phyloP scores from a whole-genome alignment of 2,888 invertebrate genomes.

The Empis stercorea region DNA sequence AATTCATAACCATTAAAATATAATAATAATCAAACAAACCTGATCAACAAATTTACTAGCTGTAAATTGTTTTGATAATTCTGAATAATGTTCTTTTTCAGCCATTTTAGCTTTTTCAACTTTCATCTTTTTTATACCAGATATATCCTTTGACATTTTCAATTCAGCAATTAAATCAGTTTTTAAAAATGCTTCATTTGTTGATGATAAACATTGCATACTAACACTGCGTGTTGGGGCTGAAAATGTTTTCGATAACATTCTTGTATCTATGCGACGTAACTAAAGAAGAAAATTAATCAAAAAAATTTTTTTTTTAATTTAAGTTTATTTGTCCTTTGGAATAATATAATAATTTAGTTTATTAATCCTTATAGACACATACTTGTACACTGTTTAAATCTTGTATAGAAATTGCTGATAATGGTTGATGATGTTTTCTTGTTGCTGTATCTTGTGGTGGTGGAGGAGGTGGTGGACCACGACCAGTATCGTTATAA shows the following conservation, averaged over 20 bases:
- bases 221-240: constrained; percentile 68
- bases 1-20: constrained; percentile 1
- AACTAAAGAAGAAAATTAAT: constrained; percentile 35
- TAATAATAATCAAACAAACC: constrained; percentile 41
- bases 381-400: constrained; percentile 59
- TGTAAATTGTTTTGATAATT: constrained; percentile 72
- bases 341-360: not conserved
- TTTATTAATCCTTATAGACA: not conserved
- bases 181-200: constrained; percentile 59
- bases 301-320: too few relatives aligned
- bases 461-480: constrained; percentile 26
- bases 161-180: constrained; percentile 83
- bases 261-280: constrained; percentile 55
- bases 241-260: constrained; percentile 70
- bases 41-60: constrained; percentile 81
- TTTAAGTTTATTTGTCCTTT: not conserved
- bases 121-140: constrained; percentile 87
- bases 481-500: not conserved
- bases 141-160: constrained; percentile 83
- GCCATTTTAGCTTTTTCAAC: constrained; percentile 78
- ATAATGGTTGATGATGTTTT: constrained; percentile 61
- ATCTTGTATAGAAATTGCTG: constrained; percentile 77
- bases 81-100: constrained; percentile 66
- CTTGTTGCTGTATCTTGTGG: constrained; percentile 37
- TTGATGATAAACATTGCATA: constrained; percentile 54